Evolutionary conservation across 1,140 invertebrate genomes (phyloP).

Genomic region (Zaprionus capensis): DNA sequence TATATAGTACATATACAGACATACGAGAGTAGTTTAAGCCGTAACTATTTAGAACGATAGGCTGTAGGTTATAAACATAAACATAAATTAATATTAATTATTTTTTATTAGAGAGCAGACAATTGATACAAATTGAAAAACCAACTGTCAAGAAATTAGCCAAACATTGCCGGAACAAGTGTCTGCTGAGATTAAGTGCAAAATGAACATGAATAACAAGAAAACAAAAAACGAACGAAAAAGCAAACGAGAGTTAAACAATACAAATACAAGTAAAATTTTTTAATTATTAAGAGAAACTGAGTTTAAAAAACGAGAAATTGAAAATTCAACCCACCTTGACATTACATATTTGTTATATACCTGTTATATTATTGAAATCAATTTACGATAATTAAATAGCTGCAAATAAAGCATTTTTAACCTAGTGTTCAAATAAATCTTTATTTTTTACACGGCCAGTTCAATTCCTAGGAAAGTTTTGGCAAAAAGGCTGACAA

Average conservation of each 20-base stretch:
- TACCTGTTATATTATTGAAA: slow-evolving; percentile 78
- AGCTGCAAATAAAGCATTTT: slow-evolving; percentile 78
- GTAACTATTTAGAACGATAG: slow-evolving; percentile 52
- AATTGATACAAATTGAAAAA: slow-evolving; percentile 43
- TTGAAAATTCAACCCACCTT: slow-evolving; percentile 83
- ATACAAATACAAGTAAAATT: slow-evolving; percentile 45
- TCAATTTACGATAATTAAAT: slow-evolving; percentile 75
- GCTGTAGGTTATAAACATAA: slow-evolving; percentile 53
- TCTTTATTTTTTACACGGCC: not conserved
- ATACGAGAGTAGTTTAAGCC: slow-evolving; percentile 43
- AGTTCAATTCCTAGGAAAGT: too few relatives aligned
- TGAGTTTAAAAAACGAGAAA: slow-evolving; percentile 81
- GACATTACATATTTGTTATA: slow-evolving; percentile 84
- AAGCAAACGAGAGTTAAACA: slow-evolving; percentile 41
- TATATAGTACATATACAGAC: slow-evolving; percentile 17
- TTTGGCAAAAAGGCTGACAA: too few relatives aligned
- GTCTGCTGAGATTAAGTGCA: slow-evolving; percentile 50
- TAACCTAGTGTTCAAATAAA: slow-evolving; percentile 27
- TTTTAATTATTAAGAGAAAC: slow-evolving; percentile 72
- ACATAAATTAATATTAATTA: slow-evolving; percentile 43
- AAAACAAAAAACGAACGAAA: not conserved
- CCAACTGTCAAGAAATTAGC: slow-evolving; percentile 70
- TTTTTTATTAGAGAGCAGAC: slow-evolving; percentile 52
- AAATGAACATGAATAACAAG: slow-evolving; percentile 14
- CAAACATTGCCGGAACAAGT: slow-evolving; percentile 74